Evolutionary conservation across 2,797 vertebrate species (phyloP), one percentile per base, ranked within the genome.

Genomic region (Hippoglossus hippoglossus): DNA sequence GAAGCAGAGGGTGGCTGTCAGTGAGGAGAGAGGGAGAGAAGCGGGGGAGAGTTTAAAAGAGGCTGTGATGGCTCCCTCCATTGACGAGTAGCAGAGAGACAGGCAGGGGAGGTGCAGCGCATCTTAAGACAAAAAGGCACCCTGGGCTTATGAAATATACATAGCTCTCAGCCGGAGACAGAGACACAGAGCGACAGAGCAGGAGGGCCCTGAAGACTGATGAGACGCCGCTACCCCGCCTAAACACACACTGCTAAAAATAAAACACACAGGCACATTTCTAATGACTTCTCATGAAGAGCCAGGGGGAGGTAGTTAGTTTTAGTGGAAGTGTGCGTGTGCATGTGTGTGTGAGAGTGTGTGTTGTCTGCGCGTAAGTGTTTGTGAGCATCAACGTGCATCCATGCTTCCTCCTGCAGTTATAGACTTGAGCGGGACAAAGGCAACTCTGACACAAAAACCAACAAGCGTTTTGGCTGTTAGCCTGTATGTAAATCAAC

Each of bases 91-190:
- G 76, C 76, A 82, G 72, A 64, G 87, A 91, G 88, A 91, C 87
- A 91, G 88, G 78, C 88, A 85, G 75, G 77, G 80, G 84, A 86
- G 87, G 82, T 77, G 82, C 67, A 70, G 79, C 60, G 57, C 82
- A 83, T 93, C 88, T 83, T 84, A 85, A 89, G 89, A 94, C 90
- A 93, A 92, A 92, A 90, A 91, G 84, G 83, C 84, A 91, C 86
- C 89, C 84, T 77, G 83, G 90, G 86, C 85, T 91, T 91, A 93
- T 93, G 90, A 94, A 93, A 93, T 93, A 93, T 92, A 94, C 92
- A 94, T 92, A 81, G 80, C 83, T 87, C 90, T 89, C 89, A 90
- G 88, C 78, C 82, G 90, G 86, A 93, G 90, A 88, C 83, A 82
- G 80, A 91, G 73, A 90, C 81, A 88, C 74, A 56, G 83, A 79